Evolutionary conservation across 2,888 invertebrate genomes (phyloP), one percentile per base, ranked within the genome.

Genomic region (Plebejus anna): DNA sequence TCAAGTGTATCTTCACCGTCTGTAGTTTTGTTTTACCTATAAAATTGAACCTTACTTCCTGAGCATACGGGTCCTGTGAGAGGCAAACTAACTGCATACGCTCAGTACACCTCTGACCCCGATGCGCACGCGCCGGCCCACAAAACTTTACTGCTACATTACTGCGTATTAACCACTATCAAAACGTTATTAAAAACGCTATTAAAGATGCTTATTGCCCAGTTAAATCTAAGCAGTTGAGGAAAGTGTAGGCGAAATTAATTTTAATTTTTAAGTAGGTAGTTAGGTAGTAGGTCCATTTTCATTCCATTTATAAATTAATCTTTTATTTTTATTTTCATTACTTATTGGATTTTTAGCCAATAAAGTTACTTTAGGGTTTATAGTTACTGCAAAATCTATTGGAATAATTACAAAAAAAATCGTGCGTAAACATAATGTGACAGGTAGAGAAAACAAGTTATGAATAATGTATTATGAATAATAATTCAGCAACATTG

Each of bases 51-150:
- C 16, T 16, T 55, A 55, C 16, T 4, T 16, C 55, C 16, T 16
- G 1, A 13, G 55, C 55, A 16, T 55, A 55, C 4, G 13, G 55
- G 16, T 55, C 16, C 11, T 55, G 55, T 55, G 4, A 55, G 16
- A 55, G 55, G 55, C 4, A 55, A 4, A 55, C 4, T 55, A 55
- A 55, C 55, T 55, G 55, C 16, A 16, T 4, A 55, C 16, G 4
- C 55, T 55, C 61, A 9, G 61, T 32, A 22, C 32, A 66, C 66
- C 32, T 66, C 36, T 32, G 66, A 66, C 66, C 66, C 13, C 16
- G 13, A 36, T 66, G 66, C 66, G 66, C 66, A 66, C 32, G 66
- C 66, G 66, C 66, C 66, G 66, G 32, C 13, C 66, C 66, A 66
- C 66, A 13, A 66, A 66, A 66, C 66, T 66, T 66, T 66, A 66